A percentile compares a stretch with the other conserved stretches of the same genome.
Conservation (phyloP, 2,113 vertebrate genomes). For the Pedionomus torquatus region DNA sequence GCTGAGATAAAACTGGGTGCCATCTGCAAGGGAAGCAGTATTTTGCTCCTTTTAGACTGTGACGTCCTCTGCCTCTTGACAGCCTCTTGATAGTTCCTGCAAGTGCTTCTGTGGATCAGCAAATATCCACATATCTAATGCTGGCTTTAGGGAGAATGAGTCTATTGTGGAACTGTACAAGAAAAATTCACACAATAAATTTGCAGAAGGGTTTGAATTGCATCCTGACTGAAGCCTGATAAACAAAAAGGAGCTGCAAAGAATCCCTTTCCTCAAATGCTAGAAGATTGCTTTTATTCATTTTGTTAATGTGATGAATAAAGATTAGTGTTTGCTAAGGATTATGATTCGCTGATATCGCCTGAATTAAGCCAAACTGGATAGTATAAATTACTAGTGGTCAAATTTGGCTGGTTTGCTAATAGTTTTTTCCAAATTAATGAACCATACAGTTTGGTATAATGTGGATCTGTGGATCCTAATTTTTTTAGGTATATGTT, state of each 20-base stretch:
- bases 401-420: background rate
- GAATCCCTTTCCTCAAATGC: background rate
- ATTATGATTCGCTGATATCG: background rate
- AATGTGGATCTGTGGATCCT: background rate
- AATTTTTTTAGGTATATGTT: background rate
- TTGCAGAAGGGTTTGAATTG: background rate
- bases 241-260: background rate
- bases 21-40: constrained; percentile 63
- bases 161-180: background rate
- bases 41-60: constrained; percentile 28
- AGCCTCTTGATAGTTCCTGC: constrained; percentile 36
- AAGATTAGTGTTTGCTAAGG: constrained; percentile 16
- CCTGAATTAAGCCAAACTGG: constrained; percentile 3
- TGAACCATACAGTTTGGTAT: background rate
- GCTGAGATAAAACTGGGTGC: constrained; percentile 66
- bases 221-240: background rate
- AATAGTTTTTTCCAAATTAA: constrained; percentile 1
- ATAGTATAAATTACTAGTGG: background rate
- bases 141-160: background rate
- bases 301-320: constrained; percentile 22
- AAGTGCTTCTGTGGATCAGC: constrained; percentile 47
- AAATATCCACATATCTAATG: background rate
- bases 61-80: constrained; percentile 19
- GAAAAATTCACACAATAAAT: background rate
- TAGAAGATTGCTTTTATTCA: background rate